Base-by-base conservation (phyloP, 92 coral and sea anemone species). In the Epizoanthus illoricatus region DNA sequence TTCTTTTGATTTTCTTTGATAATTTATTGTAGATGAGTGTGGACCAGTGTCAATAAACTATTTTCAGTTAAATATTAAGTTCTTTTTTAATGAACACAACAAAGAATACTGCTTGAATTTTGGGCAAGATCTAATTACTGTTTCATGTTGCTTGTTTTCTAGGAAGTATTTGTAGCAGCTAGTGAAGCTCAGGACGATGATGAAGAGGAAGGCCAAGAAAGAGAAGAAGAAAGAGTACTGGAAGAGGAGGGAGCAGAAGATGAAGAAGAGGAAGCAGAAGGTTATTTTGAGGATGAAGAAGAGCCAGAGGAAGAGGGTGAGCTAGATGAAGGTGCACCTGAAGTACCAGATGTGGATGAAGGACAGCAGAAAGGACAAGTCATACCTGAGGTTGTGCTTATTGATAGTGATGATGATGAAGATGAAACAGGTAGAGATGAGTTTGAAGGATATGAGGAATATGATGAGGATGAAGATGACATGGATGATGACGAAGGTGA, bases 321-420 rank as follows among this genome's bases (percentile, higher is more conserved):
- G 42, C 69, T 59, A 5, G 88, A 88, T 62, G 88, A 85, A 21
- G 85, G 33, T 28, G 74, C 47, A 23, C 71, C 85, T 65, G 92
- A 89, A 75, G 92, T 89, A 0, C 92, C 92, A 41, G 91, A 88
- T 40, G 79, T 88, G 20, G 91, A 88, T 61, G 36, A 71, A 28
- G 70, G 45, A 43, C 40, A 56, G 7, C 21, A 49, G 10, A 24
- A 24, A 52, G 79, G 74, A 7, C 83, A 84, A 75, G 80, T 69
- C 18, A 80, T 86, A 33, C 97, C 94, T 6, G 97, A 92, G 74
- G 90, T 92, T 24, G 97, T 92, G 47, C 83, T 92, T 64, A 92
- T 92, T 49, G 97, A 92, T 23, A 92, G 97, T 76, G 97, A 92
- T 64, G 97, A 92, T 73, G 95, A 89, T 9, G 95, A 91, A 4